These are phyloP conservation scores for Teleopsis dalmanni DNA, from an alignment of 1,140 invertebrate genomes.

Conservation along the genomic window DNA sequence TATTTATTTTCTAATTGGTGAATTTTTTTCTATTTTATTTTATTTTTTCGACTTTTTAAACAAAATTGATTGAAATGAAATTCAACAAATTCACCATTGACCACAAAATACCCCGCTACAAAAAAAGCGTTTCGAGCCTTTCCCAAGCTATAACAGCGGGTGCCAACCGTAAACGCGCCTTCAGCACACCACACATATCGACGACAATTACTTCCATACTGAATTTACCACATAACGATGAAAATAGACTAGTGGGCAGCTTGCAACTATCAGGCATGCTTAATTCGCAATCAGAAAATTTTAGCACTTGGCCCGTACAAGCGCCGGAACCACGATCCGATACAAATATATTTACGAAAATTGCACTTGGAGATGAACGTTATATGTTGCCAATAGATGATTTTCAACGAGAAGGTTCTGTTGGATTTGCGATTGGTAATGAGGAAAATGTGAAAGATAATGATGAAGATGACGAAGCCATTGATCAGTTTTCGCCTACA, in stretches of 20 bases:
- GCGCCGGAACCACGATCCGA: constrained; percentile 18
- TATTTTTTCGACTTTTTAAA: constrained; percentile 5
- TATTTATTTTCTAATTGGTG: constrained; percentile 5
- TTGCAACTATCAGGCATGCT: too few relatives aligned
- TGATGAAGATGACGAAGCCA: constrained; percentile 25
- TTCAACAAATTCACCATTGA: neutral
- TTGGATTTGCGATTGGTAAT: neutral
- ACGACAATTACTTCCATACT: constrained; percentile 11
- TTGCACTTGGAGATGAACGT: constrained; percentile 15
- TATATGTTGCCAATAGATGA: constrained; percentile 6
- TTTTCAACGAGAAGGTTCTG: too few relatives aligned
- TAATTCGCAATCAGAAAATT: too few relatives aligned
- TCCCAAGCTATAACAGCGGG: constrained; percentile 8
- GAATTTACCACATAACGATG: neutral
- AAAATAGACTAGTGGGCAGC: too few relatives aligned
- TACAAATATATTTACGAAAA: constrained; percentile 21
- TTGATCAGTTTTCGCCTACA: constrained; percentile 37
- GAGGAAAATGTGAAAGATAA: constrained; percentile 17
- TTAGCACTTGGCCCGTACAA: too few relatives aligned
- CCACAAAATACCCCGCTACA: neutral
- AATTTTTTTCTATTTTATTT: constrained; percentile 8
- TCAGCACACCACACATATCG: constrained; percentile 35
- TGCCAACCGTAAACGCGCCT: constrained; percentile 28
- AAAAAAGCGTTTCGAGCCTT: constrained; percentile 10
- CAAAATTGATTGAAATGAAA: constrained; percentile 1